Evolutionary conservation across 2,888 invertebrate species (phyloP), one percentile per base, ranked within the genome.

Genomic region (Anticlea derivata): DNA sequence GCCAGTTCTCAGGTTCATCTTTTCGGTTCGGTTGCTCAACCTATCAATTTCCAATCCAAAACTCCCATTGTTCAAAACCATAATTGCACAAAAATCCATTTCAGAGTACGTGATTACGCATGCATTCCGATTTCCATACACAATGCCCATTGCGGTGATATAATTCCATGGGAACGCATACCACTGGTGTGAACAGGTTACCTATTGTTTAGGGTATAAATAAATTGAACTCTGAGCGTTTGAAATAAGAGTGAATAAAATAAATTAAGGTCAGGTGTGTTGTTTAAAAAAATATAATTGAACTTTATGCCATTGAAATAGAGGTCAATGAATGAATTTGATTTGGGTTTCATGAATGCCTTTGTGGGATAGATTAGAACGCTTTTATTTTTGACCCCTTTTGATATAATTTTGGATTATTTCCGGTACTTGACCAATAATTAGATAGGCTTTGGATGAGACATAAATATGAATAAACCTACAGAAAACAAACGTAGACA

Each of bases 41-140:
- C 43, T 47, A 48, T 53, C 47, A 53, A 48, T 48, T 53, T 47
- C 33, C 41, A 33, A 52, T 44, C 43, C 13, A 27, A 41, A 38
- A 34, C 12, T 40, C 23, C 48, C 24, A 53, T 53, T 53, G 48
- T 48, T 48, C 48, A 29, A 29, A 43, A 40, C 41, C 29, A 29
- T 48, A 53, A 53, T 48, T 44, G 43, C 44, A 48, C 48, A 48
- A 48, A 52, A 52, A 47, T 52, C 52, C 47, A 52, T 53, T 53
- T 53, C 29, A 35, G 37, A 50, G 34, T 33, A 38, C 39, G 50
- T 51, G 45, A 58, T 58, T 58, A 54, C 58, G 54, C 38, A 49
- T 48, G 50, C 57, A 51, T 50, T 54, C 54, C 45, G 30, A 55
- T 54, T 58, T 41, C 45, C 48, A 58, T 47, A 37, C 35, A 50